Evolutionary conservation across 2,888 invertebrate species (phyloP).

Genomic region (Creontiades dilutus): DNA sequence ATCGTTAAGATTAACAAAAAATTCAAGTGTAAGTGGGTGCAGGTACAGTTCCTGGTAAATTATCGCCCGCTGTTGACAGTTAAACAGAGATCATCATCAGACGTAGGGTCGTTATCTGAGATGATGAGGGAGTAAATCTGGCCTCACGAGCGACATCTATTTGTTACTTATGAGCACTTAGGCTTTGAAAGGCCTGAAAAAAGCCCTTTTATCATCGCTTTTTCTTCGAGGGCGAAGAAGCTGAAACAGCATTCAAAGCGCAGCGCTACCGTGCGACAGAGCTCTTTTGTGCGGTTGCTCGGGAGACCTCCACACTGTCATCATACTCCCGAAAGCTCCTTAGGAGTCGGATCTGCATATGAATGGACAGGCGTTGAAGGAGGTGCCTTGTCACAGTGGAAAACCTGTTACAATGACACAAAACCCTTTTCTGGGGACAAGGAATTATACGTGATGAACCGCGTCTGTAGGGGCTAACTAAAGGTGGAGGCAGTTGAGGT

Average conservation of each 20-base stretch:
- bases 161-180: slow-evolving; percentile 36
- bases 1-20: too few relatives aligned
- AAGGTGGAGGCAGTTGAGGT: not conserved
- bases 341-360: slow-evolving; percentile 5
- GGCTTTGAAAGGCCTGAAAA: not conserved
- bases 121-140: slow-evolving; percentile 15
- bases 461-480: not conserved
- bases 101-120: not conserved
- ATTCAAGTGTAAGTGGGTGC: too few relatives aligned
- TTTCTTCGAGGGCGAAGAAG: not conserved
- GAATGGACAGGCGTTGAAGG: slow-evolving; percentile 5
- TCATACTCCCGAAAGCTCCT: not conserved
- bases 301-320: slow-evolving; percentile 47
- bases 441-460: slow-evolving; percentile 22
- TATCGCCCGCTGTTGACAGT: too few relatives aligned
- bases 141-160: slow-evolving; percentile 32
- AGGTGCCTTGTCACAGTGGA: slow-evolving; percentile 34
- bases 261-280: slow-evolving; percentile 50
- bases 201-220: not conserved
- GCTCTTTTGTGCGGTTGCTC: slow-evolving; percentile 29
- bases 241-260: slow-evolving; percentile 13
- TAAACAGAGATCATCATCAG: not conserved
- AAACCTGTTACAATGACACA: slow-evolving; percentile 28
- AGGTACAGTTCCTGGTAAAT: too few relatives aligned
- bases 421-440: slow-evolving; percentile 11